phyloP scores from a whole-genome alignment of 2,113 vertebrate species.

The Neopipo cinnamomea region DNA sequence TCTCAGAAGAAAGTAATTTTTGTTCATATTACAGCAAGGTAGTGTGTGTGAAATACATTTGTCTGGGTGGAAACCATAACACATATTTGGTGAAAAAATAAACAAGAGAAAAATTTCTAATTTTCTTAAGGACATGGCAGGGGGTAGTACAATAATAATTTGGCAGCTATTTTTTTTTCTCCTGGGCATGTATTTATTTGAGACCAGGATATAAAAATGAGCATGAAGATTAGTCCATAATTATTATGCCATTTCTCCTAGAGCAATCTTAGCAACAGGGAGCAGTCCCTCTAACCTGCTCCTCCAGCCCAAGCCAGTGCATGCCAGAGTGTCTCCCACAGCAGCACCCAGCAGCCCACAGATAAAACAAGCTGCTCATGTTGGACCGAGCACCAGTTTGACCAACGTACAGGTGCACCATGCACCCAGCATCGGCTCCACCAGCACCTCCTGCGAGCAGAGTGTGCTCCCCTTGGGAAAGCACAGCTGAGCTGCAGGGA shows the following conservation, averaged over 20 bases:
- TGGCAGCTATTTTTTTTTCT: slow-evolving; percentile 24
- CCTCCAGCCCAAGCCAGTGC: neutral
- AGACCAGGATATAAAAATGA: slow-evolving; percentile 33
- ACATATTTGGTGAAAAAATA: neutral
- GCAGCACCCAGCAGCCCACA: neutral
- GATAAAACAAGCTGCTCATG: neutral
- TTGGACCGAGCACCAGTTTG: fast-evolving
- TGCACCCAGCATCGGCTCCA: fast-evolving
- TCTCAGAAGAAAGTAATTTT: slow-evolving; percentile 48
- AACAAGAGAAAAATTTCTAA: neutral
- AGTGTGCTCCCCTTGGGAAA: neutral
- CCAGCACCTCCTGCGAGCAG: neutral
- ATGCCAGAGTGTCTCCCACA: neutral
- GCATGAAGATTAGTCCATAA: neutral
- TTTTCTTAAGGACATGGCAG: slow-evolving; percentile 15
- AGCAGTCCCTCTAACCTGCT: neutral
- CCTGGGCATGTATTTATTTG: slow-evolving; percentile 30
- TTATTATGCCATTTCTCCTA: slow-evolving; percentile 5
- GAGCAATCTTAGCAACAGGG: slow-evolving; percentile 29
- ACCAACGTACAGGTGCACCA: fast-evolving
- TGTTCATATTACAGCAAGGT: slow-evolving; percentile 1
- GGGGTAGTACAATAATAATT: neutral
- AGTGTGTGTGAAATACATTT: slow-evolving; percentile 13
- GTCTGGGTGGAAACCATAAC: neutral
- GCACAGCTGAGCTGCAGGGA: neutral